These are phyloP conservation scores for Columba janthina DNA, from an alignment of 2,113 vertebrate genomes.

Conservation along the genomic window DNA sequence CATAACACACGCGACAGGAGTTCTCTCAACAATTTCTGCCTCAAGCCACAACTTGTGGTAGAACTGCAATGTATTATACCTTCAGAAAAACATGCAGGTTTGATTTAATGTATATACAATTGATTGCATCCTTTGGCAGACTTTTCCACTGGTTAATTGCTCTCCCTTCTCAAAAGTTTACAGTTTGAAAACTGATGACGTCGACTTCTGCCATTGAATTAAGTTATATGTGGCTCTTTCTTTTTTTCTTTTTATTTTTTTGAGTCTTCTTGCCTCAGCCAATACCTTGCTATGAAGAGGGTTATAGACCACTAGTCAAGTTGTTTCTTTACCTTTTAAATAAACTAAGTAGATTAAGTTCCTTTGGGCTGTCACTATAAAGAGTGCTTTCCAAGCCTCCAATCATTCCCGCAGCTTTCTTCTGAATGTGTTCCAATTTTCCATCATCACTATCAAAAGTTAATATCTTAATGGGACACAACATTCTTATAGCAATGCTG, in stretches of 20 bases:
- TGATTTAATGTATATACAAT: background rate
- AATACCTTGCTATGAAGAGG: background rate
- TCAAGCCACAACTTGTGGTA: background rate
- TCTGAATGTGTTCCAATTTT: conserved; percentile 33
- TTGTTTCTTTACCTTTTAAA: background rate
- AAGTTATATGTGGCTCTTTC: background rate
- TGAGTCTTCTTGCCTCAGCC: background rate
- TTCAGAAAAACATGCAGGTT: conserved; percentile 5
- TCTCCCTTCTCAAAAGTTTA: background rate
- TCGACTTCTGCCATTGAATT: background rate
- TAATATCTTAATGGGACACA: background rate
- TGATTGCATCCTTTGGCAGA: background rate
- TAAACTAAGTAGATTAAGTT: background rate
- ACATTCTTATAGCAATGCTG: background rate
- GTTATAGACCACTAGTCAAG: background rate
- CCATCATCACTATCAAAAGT: background rate
- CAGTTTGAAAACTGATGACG: background rate
- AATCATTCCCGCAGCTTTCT: background rate
- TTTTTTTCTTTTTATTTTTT: background rate
- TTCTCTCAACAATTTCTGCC: background rate
- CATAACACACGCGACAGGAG: background rate
- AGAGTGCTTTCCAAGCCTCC: background rate
- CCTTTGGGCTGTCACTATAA: background rate
- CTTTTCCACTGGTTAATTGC: background rate
- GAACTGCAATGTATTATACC: background rate